Evolutionary conservation across 2,888 invertebrate species (phyloP).

Genomic region (Sarcophaga rosellei): DNA sequence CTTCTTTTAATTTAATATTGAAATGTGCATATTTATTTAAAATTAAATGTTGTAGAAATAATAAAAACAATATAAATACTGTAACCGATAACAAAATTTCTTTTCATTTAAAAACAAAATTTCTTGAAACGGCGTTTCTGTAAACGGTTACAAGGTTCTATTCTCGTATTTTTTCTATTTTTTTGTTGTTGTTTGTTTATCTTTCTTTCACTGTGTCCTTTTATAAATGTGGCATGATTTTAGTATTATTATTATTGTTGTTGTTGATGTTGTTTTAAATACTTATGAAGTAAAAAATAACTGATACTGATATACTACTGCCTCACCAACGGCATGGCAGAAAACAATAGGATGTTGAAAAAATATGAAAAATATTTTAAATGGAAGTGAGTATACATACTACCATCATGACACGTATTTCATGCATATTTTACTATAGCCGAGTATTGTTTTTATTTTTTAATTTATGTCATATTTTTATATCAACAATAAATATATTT

Average conservation of each 20-base stretch:
- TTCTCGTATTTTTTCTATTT: constrained; percentile 16
- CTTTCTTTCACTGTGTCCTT: constrained; percentile 28
- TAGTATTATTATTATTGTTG: background rate
- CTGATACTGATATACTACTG: background rate
- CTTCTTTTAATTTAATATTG: no score
- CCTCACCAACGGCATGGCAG: background rate
- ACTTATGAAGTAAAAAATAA: background rate
- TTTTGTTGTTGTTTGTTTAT: background rate
- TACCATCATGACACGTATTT: background rate
- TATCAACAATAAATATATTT: no score
- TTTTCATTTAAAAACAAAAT: constrained; percentile 4
- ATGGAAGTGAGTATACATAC: background rate
- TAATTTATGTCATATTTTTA: no score
- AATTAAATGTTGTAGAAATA: no score
- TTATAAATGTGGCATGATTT: constrained; percentile 44
- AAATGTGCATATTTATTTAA: no score
- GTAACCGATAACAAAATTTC: no score
- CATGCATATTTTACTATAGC: no score
- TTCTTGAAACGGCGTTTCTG: constrained; percentile 19
- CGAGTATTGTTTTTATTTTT: no score
- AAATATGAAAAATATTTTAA: background rate
- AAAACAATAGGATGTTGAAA: background rate
- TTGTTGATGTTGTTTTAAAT: background rate
- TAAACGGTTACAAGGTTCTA: constrained; percentile 27
- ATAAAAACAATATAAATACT: no score